phyloP scores from a whole-genome alignment of 2,113 vertebrate genomes.

The Tretioscincus oriximinensis region DNA sequence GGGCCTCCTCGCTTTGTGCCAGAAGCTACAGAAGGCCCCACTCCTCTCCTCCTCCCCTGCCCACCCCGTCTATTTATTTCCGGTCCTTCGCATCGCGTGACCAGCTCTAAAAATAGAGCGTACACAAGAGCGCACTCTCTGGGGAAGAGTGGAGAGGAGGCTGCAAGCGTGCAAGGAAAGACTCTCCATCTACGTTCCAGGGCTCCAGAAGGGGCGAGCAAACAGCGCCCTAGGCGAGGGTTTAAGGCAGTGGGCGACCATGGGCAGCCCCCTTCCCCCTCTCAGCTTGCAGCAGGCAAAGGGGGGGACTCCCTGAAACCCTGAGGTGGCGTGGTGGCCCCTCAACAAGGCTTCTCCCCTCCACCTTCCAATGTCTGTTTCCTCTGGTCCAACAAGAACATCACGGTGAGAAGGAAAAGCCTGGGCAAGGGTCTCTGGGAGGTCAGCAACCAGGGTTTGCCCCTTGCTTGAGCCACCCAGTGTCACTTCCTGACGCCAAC shows the following conservation, averaged over 20 bases:
- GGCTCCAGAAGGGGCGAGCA: not conserved
- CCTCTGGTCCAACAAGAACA: too few relatives aligned
- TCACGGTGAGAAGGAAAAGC: too few relatives aligned
- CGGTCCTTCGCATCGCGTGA: not conserved
- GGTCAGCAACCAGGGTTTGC: too few relatives aligned
- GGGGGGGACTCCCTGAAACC: too few relatives aligned
- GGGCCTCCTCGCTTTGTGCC: fast-evolving
- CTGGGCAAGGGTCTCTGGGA: too few relatives aligned
- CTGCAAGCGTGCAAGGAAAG: too few relatives aligned
- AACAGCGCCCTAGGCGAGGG: not conserved
- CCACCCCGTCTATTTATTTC: conserved; percentile 37
- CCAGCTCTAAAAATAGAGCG: not conserved
- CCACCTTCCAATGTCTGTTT: too few relatives aligned
- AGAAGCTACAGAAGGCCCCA: fast-evolving
- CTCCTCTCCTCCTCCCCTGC: conserved; percentile 56
- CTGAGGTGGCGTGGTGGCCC: too few relatives aligned
- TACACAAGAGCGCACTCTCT: not conserved
- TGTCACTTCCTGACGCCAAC: too few relatives aligned
- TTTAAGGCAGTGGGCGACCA: not conserved
- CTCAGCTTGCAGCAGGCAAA: too few relatives aligned
- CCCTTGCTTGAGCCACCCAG: too few relatives aligned
- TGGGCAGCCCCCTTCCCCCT: not conserved
- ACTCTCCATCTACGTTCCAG: not conserved
- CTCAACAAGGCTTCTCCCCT: too few relatives aligned
- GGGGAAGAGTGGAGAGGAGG: not conserved